Evolutionary conservation across 2,113 vertebrate species (phyloP), one percentile per base, ranked within the genome.

Genomic region (Psephotus haematonotus): DNA sequence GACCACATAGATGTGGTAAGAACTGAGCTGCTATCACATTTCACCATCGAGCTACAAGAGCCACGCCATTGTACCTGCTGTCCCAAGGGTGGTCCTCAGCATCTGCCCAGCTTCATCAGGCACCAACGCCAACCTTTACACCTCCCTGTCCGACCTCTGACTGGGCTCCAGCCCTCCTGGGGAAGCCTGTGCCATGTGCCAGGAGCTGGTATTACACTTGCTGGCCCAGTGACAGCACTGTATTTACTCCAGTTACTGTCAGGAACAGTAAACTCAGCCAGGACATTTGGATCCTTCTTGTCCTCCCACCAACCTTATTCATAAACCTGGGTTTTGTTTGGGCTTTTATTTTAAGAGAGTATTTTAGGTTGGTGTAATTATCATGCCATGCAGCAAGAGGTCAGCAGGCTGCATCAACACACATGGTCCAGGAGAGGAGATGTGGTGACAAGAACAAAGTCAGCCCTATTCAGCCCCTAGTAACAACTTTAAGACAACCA

Each of bases 401-500:
- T 78, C 88, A 86, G 63, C 70, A 89, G 62, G 23, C 31, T 69
- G 47, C 57, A 50, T 50, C 43, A 63, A 0, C 31, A 41, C 35
- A 72, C 41, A n/a, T 4, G 33, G 35, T 23, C 41, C 64, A 63
- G 35, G 62, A 79, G 63, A 50, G 9, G 52, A 62, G 60, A 17
- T 2, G 7, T 13, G 18, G 28, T 31, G 49, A 86, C 29, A 17
- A 20, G 23, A 62, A 55, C 50, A 71, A 62, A 67, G 25, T 7
- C 82, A 80, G n/a, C 47, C 55, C 24, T 25, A 0, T 16, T 53
- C 65, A 77, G 71, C 13, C 35, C 60, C 65, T 33, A 57, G 1
- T 53, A 75, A 52, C 24, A 3, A 2, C 17, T 67, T 8, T 0
- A 6, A 76, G 60, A 23, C 25, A 75, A 22, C 8, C 0, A 0